phyloP scores from a whole-genome alignment of 2,113 vertebrate species.

The Lepus americanus region DNA sequence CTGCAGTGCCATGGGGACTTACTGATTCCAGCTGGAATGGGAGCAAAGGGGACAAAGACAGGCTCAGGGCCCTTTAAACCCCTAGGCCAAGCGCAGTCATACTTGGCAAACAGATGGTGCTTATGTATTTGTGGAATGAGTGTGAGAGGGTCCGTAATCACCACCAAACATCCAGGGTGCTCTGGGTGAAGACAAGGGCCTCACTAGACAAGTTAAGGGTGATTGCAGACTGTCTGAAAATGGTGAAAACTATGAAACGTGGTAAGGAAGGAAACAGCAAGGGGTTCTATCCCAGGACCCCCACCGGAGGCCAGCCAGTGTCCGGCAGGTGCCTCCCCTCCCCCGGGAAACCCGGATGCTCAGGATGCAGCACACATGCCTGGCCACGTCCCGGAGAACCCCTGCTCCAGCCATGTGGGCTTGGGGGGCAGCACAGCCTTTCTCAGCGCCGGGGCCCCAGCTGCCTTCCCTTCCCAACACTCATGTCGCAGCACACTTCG shows the following conservation, averaged over 20 bases:
- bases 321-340: background rate
- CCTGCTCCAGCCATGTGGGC: background rate
- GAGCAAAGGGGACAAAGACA: background rate
- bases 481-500: accelerated
- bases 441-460: background rate
- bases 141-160: background rate
- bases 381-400: background rate
- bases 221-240: background rate
- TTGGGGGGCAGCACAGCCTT: background rate
- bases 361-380: background rate
- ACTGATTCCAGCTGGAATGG: background rate
- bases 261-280: background rate
- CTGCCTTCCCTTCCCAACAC: background rate
- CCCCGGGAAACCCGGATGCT: background rate
- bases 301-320: accelerated
- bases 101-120: background rate
- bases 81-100: background rate
- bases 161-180: accelerated
- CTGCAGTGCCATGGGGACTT: background rate
- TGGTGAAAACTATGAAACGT: background rate
- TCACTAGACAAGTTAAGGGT: background rate
- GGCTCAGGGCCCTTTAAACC: background rate
- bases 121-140: background rate
- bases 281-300: background rate
- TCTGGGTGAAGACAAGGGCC: background rate